Evolutionary conservation across 2,888 invertebrate species (phyloP), one percentile per base, ranked within the genome.

Genomic region (Odontothrips loti): DNA sequence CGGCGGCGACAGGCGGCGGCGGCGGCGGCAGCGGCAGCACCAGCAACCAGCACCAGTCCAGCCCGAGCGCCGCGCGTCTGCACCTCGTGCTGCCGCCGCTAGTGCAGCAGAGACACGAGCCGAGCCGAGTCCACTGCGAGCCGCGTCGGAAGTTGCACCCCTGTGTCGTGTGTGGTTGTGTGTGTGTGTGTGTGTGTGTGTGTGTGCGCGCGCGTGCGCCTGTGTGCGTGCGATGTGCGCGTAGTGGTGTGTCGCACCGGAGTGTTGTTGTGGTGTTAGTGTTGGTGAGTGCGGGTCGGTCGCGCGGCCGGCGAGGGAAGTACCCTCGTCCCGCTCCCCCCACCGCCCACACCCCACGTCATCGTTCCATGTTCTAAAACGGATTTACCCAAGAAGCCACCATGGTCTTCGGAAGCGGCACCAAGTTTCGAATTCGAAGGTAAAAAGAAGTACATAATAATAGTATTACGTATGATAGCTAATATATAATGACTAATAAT

Each of bases 321-420:
- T 68, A 23, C 23, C 11, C 34, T 43, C 34, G n/a, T n/a, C n/a
- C n/a, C n/a, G 8, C n/a, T 23, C 4, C 8, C 23, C 23, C 8
- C 23, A 23, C 68, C 23, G 23, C 68, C 6, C 68, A n/a, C 34
- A 43, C 34, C 34, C 34, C 34, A 43, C 34, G 34, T 43, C 34
- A 43, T 43, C 34, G 34, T 6, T 43, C 68, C 27, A 6, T 23
- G 23, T 4, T 68, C 11, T 6, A 9, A n/a, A 68, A 68, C 20
- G 68, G 68, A 68, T 68, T 68, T 68, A 68, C 68, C 68, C 68
- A 68, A 68, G 4, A 23, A 43, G 82, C 81, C 83, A 85, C 82
- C 82, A 86, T 86, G 86, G 86, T 86, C 75, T 86, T 86, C 84
- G 86, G 86, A 47, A 86, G 85, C 82, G 86, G 85, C 43, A 86